Evolutionary conservation across 2,797 vertebrate species (phyloP), one percentile per base, ranked within the genome.

Genomic region (Cichlasoma orientale): DNA sequence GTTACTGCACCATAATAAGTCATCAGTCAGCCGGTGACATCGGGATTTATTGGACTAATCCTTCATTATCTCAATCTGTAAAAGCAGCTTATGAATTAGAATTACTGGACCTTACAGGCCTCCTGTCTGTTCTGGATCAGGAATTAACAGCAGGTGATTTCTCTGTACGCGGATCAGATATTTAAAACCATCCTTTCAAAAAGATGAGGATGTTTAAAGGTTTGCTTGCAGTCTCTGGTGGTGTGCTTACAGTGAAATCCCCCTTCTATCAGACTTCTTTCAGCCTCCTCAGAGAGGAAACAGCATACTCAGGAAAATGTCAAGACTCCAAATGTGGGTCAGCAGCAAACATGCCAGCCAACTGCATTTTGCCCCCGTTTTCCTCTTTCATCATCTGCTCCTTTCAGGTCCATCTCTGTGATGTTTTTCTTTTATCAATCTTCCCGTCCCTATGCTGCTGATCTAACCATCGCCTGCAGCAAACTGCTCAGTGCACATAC

Each of bases 31-130:
- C 66, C 63, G 56, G 56, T 11, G 79, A 86, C 75, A 88, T 77
- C 71, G 86, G 82, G 90, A 84, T 86, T 79, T 82, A 75, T 57
- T 70, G 36, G 52, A 86, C 78, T 90, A 90, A 92, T 92, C 90
- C 91, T 38, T 83, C 74, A 88, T 92, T 90, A 92, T 90, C 83
- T 86, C 79, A 75, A 80, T 85, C 80, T 77, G 79, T 82, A 81
- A 85, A 44, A 86, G 84, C 41, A 86, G 90, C 76, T 92, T 87
- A 90, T 81, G 74, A 89, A 53, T 70, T 21, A 74, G 77, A 78
- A n/a, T 80, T 68, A 52, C 56, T 1, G 23, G 80, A 72, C 72
- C 58, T 41, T 89, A 74, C 25, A 78, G 83, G 69, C 54, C 75
- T 50, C 31, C 44, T 5, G 72, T 75, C 82, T 56, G 68, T 66